Evolutionary conservation across 2,888 invertebrate species (phyloP).

Genomic region (Drosophila dives): DNA sequence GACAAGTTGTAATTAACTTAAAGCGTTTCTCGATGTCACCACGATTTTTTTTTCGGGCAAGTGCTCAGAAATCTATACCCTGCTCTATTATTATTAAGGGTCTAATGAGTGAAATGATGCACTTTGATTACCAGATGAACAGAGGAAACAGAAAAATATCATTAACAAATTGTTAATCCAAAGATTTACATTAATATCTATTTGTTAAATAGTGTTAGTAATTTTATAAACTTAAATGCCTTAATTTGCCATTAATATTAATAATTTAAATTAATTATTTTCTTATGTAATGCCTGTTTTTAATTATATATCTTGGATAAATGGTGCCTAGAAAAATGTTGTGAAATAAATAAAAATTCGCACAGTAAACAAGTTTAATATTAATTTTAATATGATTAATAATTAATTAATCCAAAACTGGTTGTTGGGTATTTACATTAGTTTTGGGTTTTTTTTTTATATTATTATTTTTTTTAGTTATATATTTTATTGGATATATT

Average conservation of each 20-base stretch:
- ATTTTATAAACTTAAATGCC: neutral
- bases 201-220: neutral
- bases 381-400: constrained; percentile 3
- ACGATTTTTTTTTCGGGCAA: constrained; percentile 19
- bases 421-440: constrained; percentile 5
- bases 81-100: neutral
- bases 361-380: neutral
- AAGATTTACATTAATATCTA: neutral
- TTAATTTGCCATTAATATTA: accelerated
- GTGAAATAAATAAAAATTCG: neutral
- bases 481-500: neutral
- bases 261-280: neutral
- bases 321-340: neutral
- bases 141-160: neutral
- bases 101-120: neutral
- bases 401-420: constrained; percentile 14
- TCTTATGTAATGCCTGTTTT: neutral
- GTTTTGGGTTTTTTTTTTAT: constrained; percentile 1
- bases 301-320: neutral
- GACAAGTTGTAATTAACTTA: constrained; percentile 82
- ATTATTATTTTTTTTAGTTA: neutral
- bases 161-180: neutral
- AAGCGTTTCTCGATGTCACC: constrained; percentile 64
- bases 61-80: constrained; percentile 13
- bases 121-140: neutral